Percentiles rank a stretch among this genome's conserved stretches.
Evolutionary conservation across 2,888 invertebrate genomes (phyloP).

Genomic region (Catocala sponsa): DNA sequence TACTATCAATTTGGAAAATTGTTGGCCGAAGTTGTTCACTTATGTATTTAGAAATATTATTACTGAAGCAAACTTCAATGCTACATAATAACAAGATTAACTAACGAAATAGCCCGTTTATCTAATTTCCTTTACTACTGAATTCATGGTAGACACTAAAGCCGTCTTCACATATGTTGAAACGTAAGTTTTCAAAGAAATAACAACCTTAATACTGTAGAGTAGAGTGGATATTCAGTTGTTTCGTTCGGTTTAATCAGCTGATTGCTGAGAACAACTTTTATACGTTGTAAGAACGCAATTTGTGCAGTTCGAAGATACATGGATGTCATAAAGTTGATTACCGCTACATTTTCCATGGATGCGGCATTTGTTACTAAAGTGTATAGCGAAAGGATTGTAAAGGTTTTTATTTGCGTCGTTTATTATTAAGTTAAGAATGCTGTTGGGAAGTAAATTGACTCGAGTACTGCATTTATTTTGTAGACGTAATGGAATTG

Average conservation of each 20-base stretch:
- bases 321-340: slow-evolving; percentile 54
- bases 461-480: background rate
- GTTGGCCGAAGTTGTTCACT: slow-evolving; percentile 18
- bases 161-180: slow-evolving; percentile 42
- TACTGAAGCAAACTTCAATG: slow-evolving; percentile 32
- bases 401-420: slow-evolving; percentile 11
- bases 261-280: slow-evolving; percentile 64
- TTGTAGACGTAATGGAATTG: slow-evolving; percentile 8
- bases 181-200: slow-evolving; percentile 13
- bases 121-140: slow-evolving; percentile 49
- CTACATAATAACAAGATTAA: slow-evolving; percentile 37
- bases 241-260: slow-evolving; percentile 47
- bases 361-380: slow-evolving; percentile 42
- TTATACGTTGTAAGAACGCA: slow-evolving; percentile 74
- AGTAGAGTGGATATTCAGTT: slow-evolving; percentile 28
- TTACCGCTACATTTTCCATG: slow-evolving; percentile 41
- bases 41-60: slow-evolving; percentile 38
- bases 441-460: slow-evolving; percentile 3
- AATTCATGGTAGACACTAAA: slow-evolving; percentile 52
- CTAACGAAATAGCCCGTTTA: slow-evolving; percentile 43
- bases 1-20: slow-evolving; percentile 16
- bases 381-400: slow-evolving; percentile 16
- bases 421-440: slow-evolving; percentile 8
- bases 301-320: slow-evolving; percentile 65
- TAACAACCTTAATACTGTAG: slow-evolving; percentile 23